A percentile compares a stretch with the other conserved stretches of the same genome.
These are phyloP conservation scores for Lochmaea crataegi DNA, from an alignment of 2,888 invertebrate species.

Conservation along the genomic window DNA sequence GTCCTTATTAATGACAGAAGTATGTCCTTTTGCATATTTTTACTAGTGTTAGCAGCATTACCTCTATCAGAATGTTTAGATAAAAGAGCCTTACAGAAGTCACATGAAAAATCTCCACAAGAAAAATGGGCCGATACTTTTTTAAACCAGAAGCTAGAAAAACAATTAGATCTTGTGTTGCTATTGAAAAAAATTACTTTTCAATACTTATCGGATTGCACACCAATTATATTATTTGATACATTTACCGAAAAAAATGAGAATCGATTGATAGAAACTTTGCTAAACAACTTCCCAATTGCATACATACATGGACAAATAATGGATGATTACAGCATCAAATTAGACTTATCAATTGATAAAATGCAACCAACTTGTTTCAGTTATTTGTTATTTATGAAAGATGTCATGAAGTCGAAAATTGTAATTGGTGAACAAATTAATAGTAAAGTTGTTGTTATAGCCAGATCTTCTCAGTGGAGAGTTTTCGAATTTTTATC, in stretches of 20 bases:
- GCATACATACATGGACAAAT: slow-evolving; percentile 74
- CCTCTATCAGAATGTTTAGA: slow-evolving; percentile 8
- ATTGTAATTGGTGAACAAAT: slow-evolving; percentile 73
- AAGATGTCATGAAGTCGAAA: slow-evolving; percentile 71
- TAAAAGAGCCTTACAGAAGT: slow-evolving; percentile 61
- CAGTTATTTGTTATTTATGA: slow-evolving; percentile 76
- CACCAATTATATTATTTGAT: slow-evolving; percentile 77
- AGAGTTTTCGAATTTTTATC: slow-evolving; percentile 77
- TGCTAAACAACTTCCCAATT: slow-evolving; percentile 70
- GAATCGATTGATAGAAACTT: slow-evolving; percentile 69
- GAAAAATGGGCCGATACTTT: slow-evolving; percentile 61
- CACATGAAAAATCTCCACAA: slow-evolving; percentile 61
- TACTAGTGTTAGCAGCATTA: background rate
- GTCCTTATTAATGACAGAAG: background rate
- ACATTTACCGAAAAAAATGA: slow-evolving; percentile 69
- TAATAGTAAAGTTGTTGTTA: slow-evolving; percentile 73
- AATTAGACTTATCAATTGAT: slow-evolving; percentile 15
- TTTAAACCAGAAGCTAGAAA: slow-evolving; percentile 61
- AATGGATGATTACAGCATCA: slow-evolving; percentile 65
- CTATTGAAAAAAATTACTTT: slow-evolving; percentile 72
- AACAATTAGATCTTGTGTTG: slow-evolving; percentile 71
- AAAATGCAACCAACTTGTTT: slow-evolving; percentile 66
- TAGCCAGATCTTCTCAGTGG: slow-evolving; percentile 81
- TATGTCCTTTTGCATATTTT: slow-evolving; percentile 14
- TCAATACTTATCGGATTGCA: slow-evolving; percentile 73